phyloP scores from a whole-genome alignment of 2,113 vertebrate species.

The Heterocephalus glaber region DNA sequence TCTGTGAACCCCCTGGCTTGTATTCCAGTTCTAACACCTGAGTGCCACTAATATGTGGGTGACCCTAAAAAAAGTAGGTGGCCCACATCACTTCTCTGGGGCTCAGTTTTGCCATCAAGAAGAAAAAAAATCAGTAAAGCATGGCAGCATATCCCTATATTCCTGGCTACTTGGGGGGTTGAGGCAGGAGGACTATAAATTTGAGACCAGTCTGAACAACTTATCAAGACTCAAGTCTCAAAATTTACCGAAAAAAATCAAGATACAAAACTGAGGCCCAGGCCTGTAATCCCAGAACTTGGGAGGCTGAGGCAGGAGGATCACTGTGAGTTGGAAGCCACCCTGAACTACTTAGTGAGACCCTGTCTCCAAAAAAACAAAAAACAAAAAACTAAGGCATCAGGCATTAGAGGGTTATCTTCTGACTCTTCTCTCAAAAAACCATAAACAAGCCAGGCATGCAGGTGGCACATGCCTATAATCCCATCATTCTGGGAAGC shows the following conservation, averaged over 20 bases:
- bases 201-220: neutral
- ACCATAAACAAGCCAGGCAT: neutral
- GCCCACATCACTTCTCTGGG: conserved; percentile 31
- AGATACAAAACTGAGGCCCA: conserved; percentile 48
- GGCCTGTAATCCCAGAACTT: no score
- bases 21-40: neutral
- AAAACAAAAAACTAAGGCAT: neutral
- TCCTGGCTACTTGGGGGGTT: neutral
- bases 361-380: no score
- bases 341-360: no score
- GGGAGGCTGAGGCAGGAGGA: no score
- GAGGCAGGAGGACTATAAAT: neutral
- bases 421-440: neutral
- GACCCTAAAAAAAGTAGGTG: neutral
- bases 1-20: conserved; percentile 4
- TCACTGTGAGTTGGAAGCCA: no score
- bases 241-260: neutral
- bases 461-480: neutral
- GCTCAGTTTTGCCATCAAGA: neutral
- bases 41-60: neutral
- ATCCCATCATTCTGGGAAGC: neutral
- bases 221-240: neutral
- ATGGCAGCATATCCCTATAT: neutral
- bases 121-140: neutral
- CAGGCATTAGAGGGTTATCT: neutral